Evolutionary conservation across 2,113 vertebrate genomes (phyloP).

Genomic region (Alexandromys fortis): DNA sequence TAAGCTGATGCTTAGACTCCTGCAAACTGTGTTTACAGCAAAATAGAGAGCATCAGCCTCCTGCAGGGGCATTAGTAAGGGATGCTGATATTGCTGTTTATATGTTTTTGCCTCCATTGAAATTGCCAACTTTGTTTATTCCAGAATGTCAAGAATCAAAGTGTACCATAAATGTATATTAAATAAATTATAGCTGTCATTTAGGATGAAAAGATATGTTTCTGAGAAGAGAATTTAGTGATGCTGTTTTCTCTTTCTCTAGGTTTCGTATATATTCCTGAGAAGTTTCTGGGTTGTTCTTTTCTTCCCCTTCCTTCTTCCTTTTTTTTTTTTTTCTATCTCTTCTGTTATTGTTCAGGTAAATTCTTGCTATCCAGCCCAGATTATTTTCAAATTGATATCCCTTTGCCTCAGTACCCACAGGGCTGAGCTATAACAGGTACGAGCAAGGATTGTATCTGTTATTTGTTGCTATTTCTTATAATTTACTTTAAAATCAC

Average conservation of each 20-base stretch:
- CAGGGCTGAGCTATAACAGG: too few species aligned
- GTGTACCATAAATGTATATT: not conserved
- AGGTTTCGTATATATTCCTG: not conserved
- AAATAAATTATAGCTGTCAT: not conserved
- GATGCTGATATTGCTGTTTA: slow-evolving; percentile 73
- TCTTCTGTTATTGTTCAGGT: not conserved
- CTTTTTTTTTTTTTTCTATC: not conserved
- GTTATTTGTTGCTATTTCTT: not conserved
- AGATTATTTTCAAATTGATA: not conserved
- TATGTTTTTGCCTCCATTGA: slow-evolving; percentile 8
- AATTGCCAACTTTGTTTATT: not conserved
- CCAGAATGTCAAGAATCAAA: not conserved
- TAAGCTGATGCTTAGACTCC: slow-evolving; percentile 33
- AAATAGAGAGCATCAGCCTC: slow-evolving; percentile 62
- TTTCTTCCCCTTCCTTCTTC: not conserved
- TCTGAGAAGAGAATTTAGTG: rapidly evolving
- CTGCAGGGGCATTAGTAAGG: slow-evolving; percentile 12
- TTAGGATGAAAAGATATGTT: not conserved
- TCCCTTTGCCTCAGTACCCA: not conserved
- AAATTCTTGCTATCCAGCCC: not conserved
- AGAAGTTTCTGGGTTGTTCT: not conserved
- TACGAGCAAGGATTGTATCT: too few species aligned
- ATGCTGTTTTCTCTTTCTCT: not conserved
- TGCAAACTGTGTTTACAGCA: slow-evolving; percentile 62
- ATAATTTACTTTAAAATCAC: not conserved